Percentiles rank a stretch among this genome's conserved stretches.
These are phyloP conservation scores for Myrmecophaga tridactyla DNA, from an alignment of 2,113 vertebrate species.

Conservation along the genomic window DNA sequence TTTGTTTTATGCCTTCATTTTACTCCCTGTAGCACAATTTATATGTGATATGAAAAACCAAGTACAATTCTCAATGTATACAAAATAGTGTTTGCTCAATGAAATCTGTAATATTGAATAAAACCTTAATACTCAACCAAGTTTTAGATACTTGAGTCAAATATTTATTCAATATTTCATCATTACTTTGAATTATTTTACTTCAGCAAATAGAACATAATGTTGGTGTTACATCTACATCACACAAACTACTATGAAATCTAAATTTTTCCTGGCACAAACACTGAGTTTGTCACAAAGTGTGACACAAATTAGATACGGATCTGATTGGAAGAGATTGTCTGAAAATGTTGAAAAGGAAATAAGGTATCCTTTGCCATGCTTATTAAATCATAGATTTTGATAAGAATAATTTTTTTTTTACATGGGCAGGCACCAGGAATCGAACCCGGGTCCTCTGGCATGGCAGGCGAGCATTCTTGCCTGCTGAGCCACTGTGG, in stretches of 20 bases:
- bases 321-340: background rate
- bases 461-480: too few species aligned
- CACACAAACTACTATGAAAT: background rate
- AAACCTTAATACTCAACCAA: background rate
- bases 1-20: background rate
- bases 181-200: background rate
- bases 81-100: background rate
- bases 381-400: too few species aligned
- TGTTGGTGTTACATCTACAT: background rate
- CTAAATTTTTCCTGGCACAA: background rate
- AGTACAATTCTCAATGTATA: too few species aligned
- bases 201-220: background rate
- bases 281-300: background rate
- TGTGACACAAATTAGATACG: background rate
- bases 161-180: background rate
- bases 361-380: too few species aligned
- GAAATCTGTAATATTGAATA: background rate
- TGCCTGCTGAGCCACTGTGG: too few species aligned
- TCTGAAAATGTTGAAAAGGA: background rate
- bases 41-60: background rate
- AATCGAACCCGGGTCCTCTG: too few species aligned
- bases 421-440: too few species aligned
- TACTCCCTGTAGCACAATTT: background rate
- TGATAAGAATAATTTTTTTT: too few species aligned
- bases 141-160: background rate